These are phyloP conservation scores for Gymnothorax reevesii DNA, from an alignment of 2,797 vertebrate genomes.

Conservation along the genomic window DNA sequence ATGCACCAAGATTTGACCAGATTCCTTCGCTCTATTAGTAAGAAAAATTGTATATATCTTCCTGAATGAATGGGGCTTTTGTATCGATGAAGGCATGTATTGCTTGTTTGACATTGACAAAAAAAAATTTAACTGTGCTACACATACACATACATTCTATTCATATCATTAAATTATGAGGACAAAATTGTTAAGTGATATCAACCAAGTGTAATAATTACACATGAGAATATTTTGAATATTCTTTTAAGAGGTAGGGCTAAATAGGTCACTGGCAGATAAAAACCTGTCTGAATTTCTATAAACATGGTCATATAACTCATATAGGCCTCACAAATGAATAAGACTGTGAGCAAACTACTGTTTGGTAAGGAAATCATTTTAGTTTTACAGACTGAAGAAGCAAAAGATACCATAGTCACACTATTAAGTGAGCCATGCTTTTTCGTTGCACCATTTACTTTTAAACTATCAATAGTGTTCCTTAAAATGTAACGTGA, in stretches of 20 bases:
- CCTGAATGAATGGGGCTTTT: background rate
- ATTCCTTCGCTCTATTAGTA: too few relatives aligned
- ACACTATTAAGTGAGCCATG: too few relatives aligned
- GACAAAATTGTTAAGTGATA: background rate
- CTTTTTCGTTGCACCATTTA: background rate
- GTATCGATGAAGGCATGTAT: background rate
- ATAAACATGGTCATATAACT: background rate
- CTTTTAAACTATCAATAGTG: background rate
- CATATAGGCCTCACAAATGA: background rate
- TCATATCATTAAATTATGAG: background rate
- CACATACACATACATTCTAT: slow-evolving; percentile 11
- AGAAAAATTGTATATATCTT: too few relatives aligned
- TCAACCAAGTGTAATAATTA: slow-evolving; percentile 7
- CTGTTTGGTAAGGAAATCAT: background rate
- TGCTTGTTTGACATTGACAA: background rate
- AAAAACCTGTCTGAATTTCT: background rate
- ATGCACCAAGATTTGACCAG: too few relatives aligned
- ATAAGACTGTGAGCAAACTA: background rate
- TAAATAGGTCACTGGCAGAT: background rate
- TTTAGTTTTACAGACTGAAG: background rate
- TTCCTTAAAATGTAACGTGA: background rate
- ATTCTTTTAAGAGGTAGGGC: slow-evolving; percentile 6
- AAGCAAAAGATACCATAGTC: background rate
- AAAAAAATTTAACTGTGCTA: background rate
- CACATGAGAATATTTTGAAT: background rate